These are phyloP conservation scores for Phymatocera aterrima DNA, from an alignment of 2,888 invertebrate species.

Conservation along the genomic window DNA sequence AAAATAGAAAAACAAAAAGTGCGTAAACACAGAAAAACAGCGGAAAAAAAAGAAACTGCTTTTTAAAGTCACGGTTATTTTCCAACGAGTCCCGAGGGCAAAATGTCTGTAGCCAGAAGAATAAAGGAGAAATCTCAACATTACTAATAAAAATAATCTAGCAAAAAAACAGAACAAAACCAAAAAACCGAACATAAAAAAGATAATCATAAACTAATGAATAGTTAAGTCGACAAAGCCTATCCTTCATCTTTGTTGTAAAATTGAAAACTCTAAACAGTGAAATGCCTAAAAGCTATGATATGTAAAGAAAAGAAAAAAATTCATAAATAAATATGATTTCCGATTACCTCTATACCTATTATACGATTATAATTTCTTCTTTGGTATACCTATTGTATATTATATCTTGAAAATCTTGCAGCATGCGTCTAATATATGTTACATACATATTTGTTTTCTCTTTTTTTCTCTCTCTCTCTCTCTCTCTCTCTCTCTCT, in stretches of 20 bases:
- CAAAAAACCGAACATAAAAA: slow-evolving; percentile 18
- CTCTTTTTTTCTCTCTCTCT: neutral
- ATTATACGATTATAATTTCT: neutral
- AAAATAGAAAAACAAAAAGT: neutral
- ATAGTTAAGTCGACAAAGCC: slow-evolving; percentile 34
- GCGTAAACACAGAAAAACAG: no score
- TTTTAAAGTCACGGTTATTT: slow-evolving; percentile 28
- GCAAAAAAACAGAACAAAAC: neutral
- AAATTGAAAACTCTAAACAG: slow-evolving; percentile 40
- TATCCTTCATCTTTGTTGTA: slow-evolving; percentile 33
- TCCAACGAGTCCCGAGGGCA: slow-evolving; percentile 3
- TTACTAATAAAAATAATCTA: neutral
- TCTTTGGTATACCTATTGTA: neutral
- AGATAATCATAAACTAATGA: neutral
- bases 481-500: neutral
- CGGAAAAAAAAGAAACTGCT: slow-evolving; percentile 9
- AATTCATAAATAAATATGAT: slow-evolving; percentile 1
- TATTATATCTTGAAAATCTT: neutral
- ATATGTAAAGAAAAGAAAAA: slow-evolving; percentile 20
- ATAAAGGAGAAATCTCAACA: slow-evolving; percentile 30
- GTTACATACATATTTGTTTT: no score
- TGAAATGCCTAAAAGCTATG: slow-evolving; percentile 24
- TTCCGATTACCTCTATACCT: no score
- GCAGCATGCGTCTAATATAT: slow-evolving; percentile 11
- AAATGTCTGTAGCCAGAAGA: slow-evolving; percentile 13